Evolutionary conservation across 2,797 vertebrate species (phyloP).

Genomic region (Rhincodon typus): DNA sequence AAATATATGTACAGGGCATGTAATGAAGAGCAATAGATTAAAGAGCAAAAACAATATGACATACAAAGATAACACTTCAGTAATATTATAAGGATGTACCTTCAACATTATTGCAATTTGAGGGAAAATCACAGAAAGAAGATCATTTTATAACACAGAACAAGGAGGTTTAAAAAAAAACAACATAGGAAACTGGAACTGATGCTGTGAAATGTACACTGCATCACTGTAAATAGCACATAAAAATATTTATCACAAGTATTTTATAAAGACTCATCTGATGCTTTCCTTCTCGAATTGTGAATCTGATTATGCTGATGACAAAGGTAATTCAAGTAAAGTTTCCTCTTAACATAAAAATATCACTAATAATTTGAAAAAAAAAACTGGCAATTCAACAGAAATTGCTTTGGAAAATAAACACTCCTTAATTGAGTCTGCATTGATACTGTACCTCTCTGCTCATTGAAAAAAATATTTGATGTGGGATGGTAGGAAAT

Average conservation of each 20-base stretch:
- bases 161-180: neutral
- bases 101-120: neutral
- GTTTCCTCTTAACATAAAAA: neutral
- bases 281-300: neutral
- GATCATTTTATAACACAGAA: neutral
- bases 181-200: neutral
- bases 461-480: neutral
- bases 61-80: neutral
- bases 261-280: neutral
- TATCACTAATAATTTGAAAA: neutral
- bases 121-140: neutral
- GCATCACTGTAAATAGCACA: neutral
- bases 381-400: neutral
- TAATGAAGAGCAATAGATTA: neutral
- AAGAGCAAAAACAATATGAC: neutral
- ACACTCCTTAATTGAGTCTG: neutral
- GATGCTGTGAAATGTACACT: neutral
- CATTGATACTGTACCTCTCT: neutral
- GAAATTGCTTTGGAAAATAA: neutral
- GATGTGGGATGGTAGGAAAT: neutral
- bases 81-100: neutral
- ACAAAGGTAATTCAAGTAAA: neutral
- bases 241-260: neutral
- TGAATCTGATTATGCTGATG: neutral
- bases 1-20: neutral